Percentiles rank a stretch among this genome's conserved stretches.
phyloP scores from a whole-genome alignment of 2,113 vertebrate species.

The Fulica atra region DNA sequence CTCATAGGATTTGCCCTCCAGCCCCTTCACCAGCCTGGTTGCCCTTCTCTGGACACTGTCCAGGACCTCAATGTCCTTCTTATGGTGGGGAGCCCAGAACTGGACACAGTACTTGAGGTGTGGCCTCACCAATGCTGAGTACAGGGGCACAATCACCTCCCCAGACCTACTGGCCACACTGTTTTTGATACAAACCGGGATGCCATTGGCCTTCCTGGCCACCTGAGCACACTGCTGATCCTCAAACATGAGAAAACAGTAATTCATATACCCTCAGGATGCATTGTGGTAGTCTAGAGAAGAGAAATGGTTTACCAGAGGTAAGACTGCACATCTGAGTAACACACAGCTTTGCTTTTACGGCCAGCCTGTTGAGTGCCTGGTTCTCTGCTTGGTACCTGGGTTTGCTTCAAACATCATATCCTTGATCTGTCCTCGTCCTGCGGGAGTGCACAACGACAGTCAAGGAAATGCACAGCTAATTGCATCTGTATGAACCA shows the following conservation, averaged over 20 bases:
- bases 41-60: too few species aligned
- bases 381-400: background rate
- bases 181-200: too few species aligned
- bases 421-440: background rate
- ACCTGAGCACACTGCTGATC: too few species aligned
- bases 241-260: background rate
- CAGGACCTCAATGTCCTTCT: too few species aligned
- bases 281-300: background rate
- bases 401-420: background rate
- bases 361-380: accelerated
- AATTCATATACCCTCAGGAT: background rate
- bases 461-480: background rate
- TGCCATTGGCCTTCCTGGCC: too few species aligned
- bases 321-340: background rate
- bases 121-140: too few species aligned
- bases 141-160: too few species aligned
- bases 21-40: too few species aligned
- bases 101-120: too few species aligned
- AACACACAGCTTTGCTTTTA: background rate
- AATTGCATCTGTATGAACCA: background rate
- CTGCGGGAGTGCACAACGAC: background rate
- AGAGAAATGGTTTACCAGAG: background rate
- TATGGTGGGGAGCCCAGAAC: too few species aligned
- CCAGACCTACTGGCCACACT: too few species aligned
- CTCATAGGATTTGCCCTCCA: too few species aligned